Evolutionary conservation across 1,140 invertebrate species (phyloP), one percentile per base, ranked within the genome.

Genomic region (Homarus americanus): DNA sequence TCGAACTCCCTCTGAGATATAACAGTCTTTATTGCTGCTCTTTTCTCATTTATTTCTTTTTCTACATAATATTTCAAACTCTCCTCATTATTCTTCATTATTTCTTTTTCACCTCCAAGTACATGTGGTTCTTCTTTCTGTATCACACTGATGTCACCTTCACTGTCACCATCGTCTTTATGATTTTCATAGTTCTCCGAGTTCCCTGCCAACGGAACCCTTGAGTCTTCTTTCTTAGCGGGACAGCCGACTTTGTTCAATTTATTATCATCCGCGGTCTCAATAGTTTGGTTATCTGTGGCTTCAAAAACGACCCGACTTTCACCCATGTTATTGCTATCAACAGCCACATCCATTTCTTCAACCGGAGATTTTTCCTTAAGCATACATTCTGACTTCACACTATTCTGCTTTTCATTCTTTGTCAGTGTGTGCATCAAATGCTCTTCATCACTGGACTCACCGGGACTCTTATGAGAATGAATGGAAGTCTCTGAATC

Each of bases 1-100:
- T 83, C 49, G 63, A 40, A 90, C 34, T 90, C 87, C 36, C n/a
- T 40, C 7, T 78, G 34, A n/a, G 80, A 40, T 32, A 90, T 75
- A 80, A 83, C 36, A n/a, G 72, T 78, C 66, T 76, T 90, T 40
- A 17, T 80, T 17, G 28, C 28, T 20, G 40, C 34, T 9, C 28
- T 76, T 58, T 41, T 63, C n/a, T n/a, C 49, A 32, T 4, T 58
- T 0, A 90, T 9, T 9, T 53, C 40, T 15, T 66, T 75, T 36
- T 83, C 69, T 36, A 32, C 36, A 7, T n/a, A 36, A 15, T n/a
- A n/a, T n/a, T n/a, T n/a, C n/a, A n/a, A n/a, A n/a, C n/a, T n/a
- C n/a, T 24, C 28, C 24, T 20, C 2, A 4, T 80, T 80, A 44
- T 4, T 28, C 32, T n/a, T 41, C 15, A 9, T 4, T n/a, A 2